Evolutionary conservation across 2,797 vertebrate genomes (phyloP).

Genomic region (Sternarchorhynchus goeldii): DNA sequence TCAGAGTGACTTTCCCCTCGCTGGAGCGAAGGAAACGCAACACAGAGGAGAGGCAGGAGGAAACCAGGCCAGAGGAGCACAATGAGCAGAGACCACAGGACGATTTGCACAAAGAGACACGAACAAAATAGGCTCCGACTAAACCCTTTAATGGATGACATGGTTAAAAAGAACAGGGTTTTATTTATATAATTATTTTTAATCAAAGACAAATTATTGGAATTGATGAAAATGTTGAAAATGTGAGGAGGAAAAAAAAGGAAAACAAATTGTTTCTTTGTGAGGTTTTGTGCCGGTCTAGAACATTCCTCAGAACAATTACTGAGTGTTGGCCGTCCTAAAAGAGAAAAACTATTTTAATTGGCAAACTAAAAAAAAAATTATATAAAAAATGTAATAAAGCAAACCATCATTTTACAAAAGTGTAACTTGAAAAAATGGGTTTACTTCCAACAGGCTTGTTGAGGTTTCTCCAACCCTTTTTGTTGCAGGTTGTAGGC

Average conservation of each 20-base stretch:
- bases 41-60: not conserved
- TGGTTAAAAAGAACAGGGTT: too few relatives aligned
- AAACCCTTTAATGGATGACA: too few relatives aligned
- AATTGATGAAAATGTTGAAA: not conserved
- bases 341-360: not conserved
- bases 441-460: not conserved
- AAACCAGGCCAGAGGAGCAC: not conserved
- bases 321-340: not conserved
- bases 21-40: not conserved
- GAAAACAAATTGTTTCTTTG: not conserved
- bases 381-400: not conserved
- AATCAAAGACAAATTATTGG: not conserved
- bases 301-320: not conserved
- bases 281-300: not conserved
- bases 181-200: too few relatives aligned
- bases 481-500: not conserved
- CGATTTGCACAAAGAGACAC: too few relatives aligned
- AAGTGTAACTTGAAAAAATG: too few relatives aligned
- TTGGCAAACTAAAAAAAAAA: not conserved
- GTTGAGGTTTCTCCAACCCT: not conserved
- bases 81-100: not conserved
- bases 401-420: not conserved
- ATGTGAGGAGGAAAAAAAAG: not conserved
- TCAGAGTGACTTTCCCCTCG: not conserved
- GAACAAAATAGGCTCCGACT: not conserved